Base-by-base conservation (phyloP, 2,888 invertebrate species). In the Synanthedon myopaeformis region DNA sequence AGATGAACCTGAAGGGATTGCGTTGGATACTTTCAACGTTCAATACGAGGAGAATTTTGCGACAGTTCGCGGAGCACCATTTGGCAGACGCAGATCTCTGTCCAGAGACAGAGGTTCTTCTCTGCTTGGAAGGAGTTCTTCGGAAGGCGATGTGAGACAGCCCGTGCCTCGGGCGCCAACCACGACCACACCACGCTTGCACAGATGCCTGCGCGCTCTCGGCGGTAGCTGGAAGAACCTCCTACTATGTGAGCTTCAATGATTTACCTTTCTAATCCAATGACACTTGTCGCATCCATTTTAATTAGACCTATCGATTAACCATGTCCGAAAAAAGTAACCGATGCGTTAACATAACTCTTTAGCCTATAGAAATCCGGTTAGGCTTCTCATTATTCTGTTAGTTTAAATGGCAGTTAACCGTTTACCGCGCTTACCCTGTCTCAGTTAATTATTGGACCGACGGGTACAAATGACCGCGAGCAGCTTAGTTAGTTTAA, bases 161-260 rank as follows among this genome's bases (percentile, higher is more conserved):
- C 65, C 73, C 1, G 70, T 65, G 0, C 81, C 85, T 1, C 78
- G 82, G 4, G 77, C 83, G 1, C 79, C 85, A 1, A 79, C 80
- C 0, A 17, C 17, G 12, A 65, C 78, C 13, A 67, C 80, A 4
- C 86, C 89, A 51, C 84, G 89, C 35, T 77, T 90, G 61, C 91
- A 92, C 77, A 92, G 92, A 76, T 93, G 92, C 76, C 91, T 93
- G 61, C 91, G 91, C 65, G 92, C 91, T 58, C 90, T 93, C 65
- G 93, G 92, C 71, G 93, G 93, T 61, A 93, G 93, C 82, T 93
- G 93, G 93, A 93, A 91, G 83, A 94, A 93, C 82, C 90, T 93
- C 61, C 87, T 93, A 72, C 90, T 92, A 89, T 89, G 93, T 93
- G 91, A 93, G 93, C 92, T 69, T 69, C 62, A 69, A 73, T 64